phyloP scores from a whole-genome alignment of 2,797 vertebrate genomes.

The Lutjanus argentimaculatus region DNA sequence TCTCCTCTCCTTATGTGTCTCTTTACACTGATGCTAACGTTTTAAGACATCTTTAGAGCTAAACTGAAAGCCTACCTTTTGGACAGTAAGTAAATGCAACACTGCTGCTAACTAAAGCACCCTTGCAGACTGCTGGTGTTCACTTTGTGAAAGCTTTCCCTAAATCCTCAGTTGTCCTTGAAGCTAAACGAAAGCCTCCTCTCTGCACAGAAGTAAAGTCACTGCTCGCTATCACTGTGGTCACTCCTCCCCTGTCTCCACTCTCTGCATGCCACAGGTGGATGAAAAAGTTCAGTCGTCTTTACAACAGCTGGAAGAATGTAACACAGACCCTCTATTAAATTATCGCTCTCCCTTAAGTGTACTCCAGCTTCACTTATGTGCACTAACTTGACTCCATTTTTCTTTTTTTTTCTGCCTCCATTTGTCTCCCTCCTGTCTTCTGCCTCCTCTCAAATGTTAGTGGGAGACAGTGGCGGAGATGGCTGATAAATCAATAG shows the following conservation, averaged over 20 bases:
- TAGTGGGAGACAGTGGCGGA: constrained; percentile 6
- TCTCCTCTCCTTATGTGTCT: constrained; percentile 55
- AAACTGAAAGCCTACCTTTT: constrained; percentile 86
- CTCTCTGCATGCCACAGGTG: constrained; percentile 65
- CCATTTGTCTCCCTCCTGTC: constrained; percentile 44
- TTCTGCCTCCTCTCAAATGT: constrained; percentile 34
- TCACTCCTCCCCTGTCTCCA: constrained; percentile 1
- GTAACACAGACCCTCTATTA: constrained; percentile 63
- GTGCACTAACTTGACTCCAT: constrained; percentile 61
- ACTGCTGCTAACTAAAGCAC: constrained; percentile 9
- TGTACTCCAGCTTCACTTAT: constrained; percentile 66
- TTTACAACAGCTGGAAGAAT: constrained; percentile 51
- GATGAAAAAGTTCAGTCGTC: constrained; percentile 53
- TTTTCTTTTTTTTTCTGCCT: constrained; percentile 12
- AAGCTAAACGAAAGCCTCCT: constrained; percentile 78
- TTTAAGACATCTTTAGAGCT: constrained; percentile 82
- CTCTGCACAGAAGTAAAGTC: constrained; percentile 15
- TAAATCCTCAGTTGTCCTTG: constrained; percentile 60
- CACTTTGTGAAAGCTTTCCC: constrained; percentile 21
- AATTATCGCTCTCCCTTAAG: constrained; percentile 68
- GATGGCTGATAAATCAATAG: constrained; percentile 66
- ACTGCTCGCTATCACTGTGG: not conserved
- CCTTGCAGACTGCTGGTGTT: constrained; percentile 23
- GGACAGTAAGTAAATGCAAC: constrained; percentile 84
- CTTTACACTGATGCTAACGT: constrained; percentile 56